These are phyloP conservation scores for Hippasteria phrygiana DNA, from an alignment of 53 echinoderm and acorn worm species.

Conservation along the genomic window DNA sequence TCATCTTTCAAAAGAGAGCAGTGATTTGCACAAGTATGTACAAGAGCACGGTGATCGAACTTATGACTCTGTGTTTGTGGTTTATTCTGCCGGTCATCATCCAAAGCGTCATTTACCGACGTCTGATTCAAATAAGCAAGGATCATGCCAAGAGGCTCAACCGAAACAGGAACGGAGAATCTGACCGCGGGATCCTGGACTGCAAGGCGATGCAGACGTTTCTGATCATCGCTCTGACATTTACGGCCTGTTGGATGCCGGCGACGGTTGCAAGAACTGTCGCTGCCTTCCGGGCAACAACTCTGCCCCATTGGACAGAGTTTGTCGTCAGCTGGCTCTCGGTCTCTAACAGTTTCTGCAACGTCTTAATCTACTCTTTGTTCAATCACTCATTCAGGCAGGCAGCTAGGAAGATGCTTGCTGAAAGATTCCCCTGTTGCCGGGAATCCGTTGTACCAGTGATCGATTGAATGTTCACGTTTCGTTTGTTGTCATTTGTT, in stretches of 20 bases:
- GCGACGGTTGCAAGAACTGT: neutral
- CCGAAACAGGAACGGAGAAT: neutral
- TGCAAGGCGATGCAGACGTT: neutral
- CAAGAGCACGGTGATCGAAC: too few species aligned
- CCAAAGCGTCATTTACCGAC: too few species aligned
- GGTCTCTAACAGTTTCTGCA: neutral
- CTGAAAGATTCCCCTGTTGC: neutral
- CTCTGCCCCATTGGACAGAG: neutral
- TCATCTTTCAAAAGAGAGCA: too few species aligned
- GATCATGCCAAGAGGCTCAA: too few species aligned
- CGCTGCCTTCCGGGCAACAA: neutral
- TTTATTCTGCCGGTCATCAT: too few species aligned
- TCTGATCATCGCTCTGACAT: neutral
- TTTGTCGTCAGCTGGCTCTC: neutral
- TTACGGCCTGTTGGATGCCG: neutral
- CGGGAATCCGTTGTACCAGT: neutral
- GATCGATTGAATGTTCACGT: neutral
- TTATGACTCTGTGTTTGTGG: too few species aligned
- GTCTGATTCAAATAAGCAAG: too few species aligned
- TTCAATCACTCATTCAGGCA: too few species aligned
- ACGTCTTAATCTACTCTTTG: too few species aligned
- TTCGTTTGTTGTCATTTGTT: too few species aligned
- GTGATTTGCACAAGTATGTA: too few species aligned
- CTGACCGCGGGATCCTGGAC: neutral
- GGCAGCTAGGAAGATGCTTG: neutral